phyloP scores from a whole-genome alignment of 2,888 invertebrate species.

The Siphonodentalium dalli region DNA sequence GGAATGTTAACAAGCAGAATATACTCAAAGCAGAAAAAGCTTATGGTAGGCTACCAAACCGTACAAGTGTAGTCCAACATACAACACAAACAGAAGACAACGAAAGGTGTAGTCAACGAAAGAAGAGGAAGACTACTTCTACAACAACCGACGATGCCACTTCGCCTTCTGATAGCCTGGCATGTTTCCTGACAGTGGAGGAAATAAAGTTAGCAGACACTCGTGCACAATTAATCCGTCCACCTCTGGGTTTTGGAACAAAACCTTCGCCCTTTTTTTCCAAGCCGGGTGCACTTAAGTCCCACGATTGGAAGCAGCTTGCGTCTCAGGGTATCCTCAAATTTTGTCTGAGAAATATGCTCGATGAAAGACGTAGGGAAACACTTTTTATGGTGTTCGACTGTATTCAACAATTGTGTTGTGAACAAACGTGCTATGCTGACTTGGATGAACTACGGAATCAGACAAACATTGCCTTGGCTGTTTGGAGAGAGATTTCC shows the following conservation, averaged over 20 bases:
- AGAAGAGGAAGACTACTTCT: too few relatives aligned
- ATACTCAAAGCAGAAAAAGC: background rate
- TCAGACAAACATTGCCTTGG: constrained; percentile 2
- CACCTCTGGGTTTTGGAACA: constrained; percentile 2
- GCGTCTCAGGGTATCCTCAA: background rate
- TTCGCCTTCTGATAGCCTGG: too few relatives aligned
- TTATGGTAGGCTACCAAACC: background rate
- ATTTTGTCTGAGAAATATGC: background rate
- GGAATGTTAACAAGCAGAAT: background rate
- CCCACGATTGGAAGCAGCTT: constrained; percentile 9
- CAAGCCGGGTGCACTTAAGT: background rate
- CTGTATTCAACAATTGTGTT: constrained; percentile 2
- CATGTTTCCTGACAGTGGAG: background rate
- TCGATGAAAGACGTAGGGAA: background rate
- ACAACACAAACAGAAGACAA: too few relatives aligned
- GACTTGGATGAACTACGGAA: background rate
- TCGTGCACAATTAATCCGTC: background rate
- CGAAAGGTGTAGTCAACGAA: too few relatives aligned
- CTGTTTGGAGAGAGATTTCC: constrained; percentile 3
- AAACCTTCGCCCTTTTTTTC: constrained; percentile 2
- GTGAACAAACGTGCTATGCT: background rate
- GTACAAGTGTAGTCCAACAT: background rate
- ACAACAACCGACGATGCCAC: too few relatives aligned
- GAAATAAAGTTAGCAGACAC: constrained; percentile 1
- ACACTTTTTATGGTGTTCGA: constrained; percentile 8